phyloP scores from a whole-genome alignment of 2,797 vertebrate species.

The Lacerta bilineata region DNA sequence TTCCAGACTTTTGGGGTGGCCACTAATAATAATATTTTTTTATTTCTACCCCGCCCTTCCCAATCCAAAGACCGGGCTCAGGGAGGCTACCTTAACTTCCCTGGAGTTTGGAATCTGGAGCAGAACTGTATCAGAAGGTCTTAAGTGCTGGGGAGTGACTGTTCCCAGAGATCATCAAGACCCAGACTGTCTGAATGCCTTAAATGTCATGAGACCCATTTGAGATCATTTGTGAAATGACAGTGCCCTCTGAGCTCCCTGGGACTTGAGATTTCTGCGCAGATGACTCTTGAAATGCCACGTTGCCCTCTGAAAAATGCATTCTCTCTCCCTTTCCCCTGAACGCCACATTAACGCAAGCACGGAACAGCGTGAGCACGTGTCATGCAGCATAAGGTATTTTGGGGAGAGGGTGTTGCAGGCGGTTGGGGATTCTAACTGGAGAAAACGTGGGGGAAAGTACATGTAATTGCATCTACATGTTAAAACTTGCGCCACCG shows the following conservation, averaged over 20 bases:
- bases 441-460: conserved; percentile 58
- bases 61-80: no score
- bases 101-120: no score
- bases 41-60: no score
- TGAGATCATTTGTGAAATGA: background rate
- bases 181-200: background rate
- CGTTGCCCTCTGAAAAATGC: no score
- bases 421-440: conserved; percentile 51
- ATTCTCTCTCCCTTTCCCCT: no score
- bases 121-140: no score
- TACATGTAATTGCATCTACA: background rate
- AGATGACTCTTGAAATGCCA: no score
- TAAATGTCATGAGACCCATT: background rate
- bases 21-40: no score
- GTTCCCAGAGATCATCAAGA: background rate
- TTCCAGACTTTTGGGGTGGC: no score
- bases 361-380: conserved; percentile 38
- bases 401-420: conserved; percentile 34
- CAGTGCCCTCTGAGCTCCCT: background rate
- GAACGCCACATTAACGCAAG: background rate
- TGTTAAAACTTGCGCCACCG: conserved; percentile 65
- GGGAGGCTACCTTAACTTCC: no score
- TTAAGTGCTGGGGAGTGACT: no score
- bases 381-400: conserved; percentile 33
- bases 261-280: no score